These are phyloP conservation scores for Siphamia tubifer DNA, from an alignment of 2,113 vertebrate genomes.

Conservation along the genomic window DNA sequence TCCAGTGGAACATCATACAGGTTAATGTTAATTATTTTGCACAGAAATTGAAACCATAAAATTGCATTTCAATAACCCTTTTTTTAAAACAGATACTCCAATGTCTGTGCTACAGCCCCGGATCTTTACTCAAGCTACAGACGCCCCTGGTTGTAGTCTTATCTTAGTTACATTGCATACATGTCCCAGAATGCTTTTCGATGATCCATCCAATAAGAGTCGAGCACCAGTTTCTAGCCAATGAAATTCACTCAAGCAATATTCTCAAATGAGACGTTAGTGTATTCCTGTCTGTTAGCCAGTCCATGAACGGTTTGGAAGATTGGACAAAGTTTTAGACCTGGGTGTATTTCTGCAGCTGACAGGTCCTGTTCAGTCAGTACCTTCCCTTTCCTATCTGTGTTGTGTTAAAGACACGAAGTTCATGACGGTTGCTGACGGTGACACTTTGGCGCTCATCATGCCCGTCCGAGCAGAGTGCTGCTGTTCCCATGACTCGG, in stretches of 20 bases:
- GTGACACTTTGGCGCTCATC: constrained; percentile 69
- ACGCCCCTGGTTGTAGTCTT: not conserved
- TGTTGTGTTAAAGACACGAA: not conserved
- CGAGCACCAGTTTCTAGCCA: constrained; percentile 38
- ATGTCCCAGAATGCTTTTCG: constrained; percentile 33
- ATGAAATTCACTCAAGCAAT: constrained; percentile 50
- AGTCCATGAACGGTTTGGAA: not conserved
- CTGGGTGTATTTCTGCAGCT: not conserved
- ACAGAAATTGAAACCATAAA: too few species aligned
- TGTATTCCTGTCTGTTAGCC: not conserved
- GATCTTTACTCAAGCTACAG: too few species aligned
- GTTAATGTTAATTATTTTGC: too few species aligned
- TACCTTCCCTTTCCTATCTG: not conserved
- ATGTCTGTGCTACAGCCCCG: too few species aligned
- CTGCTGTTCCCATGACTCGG: constrained; percentile 73
- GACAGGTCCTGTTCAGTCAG: not conserved
- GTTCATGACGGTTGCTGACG: constrained; percentile 69
- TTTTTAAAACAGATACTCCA: too few species aligned
- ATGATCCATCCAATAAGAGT: constrained; percentile 47
- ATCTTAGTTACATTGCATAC: not conserved
- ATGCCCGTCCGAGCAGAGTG: constrained; percentile 92
- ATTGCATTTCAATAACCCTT: too few species aligned
- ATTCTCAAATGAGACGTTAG: constrained; percentile 19
- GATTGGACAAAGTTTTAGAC: constrained; percentile 25
- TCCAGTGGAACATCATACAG: too few species aligned